A percentile compares a stretch with the other conserved stretches of the same genome.
phyloP scores from a whole-genome alignment of 2,888 invertebrate species.

The Endotricha flammealis region DNA sequence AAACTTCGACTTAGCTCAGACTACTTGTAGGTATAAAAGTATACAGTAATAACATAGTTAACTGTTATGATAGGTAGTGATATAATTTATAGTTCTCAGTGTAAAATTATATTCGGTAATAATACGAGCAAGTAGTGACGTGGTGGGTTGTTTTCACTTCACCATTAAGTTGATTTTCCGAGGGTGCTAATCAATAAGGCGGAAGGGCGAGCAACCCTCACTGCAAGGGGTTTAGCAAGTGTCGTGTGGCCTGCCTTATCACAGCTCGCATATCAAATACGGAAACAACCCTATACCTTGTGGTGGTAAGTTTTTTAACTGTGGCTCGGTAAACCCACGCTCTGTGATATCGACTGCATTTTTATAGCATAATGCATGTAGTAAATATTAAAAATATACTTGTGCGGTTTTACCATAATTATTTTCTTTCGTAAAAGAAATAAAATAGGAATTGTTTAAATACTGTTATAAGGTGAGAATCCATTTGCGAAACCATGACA shows the following conservation, averaged over 20 bases:
- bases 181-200: constrained; percentile 72
- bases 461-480: too few relatives aligned
- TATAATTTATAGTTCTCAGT: not conserved
- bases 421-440: too few relatives aligned
- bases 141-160: constrained; percentile 48
- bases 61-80: not conserved
- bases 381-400: too few relatives aligned
- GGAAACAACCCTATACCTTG: constrained; percentile 50
- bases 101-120: not conserved
- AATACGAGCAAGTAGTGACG: constrained; percentile 20
- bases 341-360: too few relatives aligned
- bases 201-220: constrained; percentile 69
- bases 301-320: constrained; percentile 14
- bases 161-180: constrained; percentile 49
- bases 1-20: too few relatives aligned
- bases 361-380: too few relatives aligned
- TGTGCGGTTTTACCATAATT: too few relatives aligned
- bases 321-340: not conserved
- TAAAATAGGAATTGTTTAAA: too few relatives aligned
- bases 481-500: too few relatives aligned
- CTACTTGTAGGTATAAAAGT: too few relatives aligned
- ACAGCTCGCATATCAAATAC: constrained; percentile 68
- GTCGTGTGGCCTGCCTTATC: constrained; percentile 70
- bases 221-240: constrained; percentile 69
- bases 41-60: not conserved